phyloP scores from a whole-genome alignment of 2,113 vertebrate genomes.

The Cynoglossus semilaevis region DNA sequence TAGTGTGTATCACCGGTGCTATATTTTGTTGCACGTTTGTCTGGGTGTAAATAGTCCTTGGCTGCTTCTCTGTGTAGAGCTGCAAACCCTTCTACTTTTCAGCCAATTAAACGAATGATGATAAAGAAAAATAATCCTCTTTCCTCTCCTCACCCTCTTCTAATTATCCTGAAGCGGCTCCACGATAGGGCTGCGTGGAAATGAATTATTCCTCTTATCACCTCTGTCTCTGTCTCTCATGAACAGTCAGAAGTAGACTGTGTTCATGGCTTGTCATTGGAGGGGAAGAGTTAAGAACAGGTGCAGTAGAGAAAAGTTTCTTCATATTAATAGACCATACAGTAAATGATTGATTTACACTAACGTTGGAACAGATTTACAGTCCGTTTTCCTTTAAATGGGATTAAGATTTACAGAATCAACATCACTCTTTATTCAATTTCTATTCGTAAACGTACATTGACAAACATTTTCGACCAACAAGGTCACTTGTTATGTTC shows the following conservation, averaged over 20 bases:
- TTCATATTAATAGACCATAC: no score
- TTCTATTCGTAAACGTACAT: no score
- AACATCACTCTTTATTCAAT: no score
- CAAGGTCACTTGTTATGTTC: no score
- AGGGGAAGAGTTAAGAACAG: not conserved
- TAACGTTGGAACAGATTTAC: no score
- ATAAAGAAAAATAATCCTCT: conserved; percentile 45
- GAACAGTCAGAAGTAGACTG: conserved; percentile 12
- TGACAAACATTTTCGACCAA: no score
- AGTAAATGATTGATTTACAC: no score
- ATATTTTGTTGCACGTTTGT: conserved; percentile 39
- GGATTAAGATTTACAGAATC: no score
- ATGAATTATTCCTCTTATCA: conserved; percentile 41
- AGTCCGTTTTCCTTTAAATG: no score
- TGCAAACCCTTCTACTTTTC: conserved; percentile 30
- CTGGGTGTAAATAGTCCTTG: conserved; percentile 65
- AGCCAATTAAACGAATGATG: conserved; percentile 67
- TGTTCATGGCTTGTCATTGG: not conserved
- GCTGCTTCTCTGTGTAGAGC: conserved; percentile 52
- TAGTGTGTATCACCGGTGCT: conserved; percentile 54
- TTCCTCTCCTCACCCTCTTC: conserved; percentile 33
- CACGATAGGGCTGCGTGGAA: conserved; percentile 43
- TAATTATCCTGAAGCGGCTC: conserved; percentile 43
- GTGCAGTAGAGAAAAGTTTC: not conserved
- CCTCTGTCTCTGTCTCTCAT: conserved; percentile 18